Base-by-base conservation (phyloP, 2,888 invertebrate genomes). In the Tipula helvola region DNA sequence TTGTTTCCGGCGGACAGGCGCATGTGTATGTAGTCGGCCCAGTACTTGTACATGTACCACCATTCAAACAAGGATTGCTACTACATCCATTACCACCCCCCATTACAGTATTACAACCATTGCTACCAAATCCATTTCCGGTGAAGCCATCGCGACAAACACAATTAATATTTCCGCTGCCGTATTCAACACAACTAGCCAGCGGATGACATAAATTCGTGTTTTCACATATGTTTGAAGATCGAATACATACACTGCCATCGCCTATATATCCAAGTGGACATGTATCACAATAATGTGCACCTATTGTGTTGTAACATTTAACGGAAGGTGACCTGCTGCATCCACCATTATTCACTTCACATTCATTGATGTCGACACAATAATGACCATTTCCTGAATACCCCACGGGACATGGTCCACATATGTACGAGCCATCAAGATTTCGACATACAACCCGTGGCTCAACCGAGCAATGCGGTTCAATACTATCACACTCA, bases 231-330 rank as follows among this genome's bases (percentile, higher is more conserved):
- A 88, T 87, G 86, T 89, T 90, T 0, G 89, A 88, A 85, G 87
- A 88, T 10, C 91, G 89, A 52, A 88, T 88, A 90, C 98, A 98
- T 0, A 92, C 93, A 0, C 93, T 91, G 2, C 98, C 98, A 90
- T 98, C 95, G 0, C 98, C 98, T 88, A 93, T 92, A 91, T 96
- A 98, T 12, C 98, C 98, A 16, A 95, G 90, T 0, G 99, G 99
- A 91, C 99, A 99, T 0, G 94, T 90, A 0, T 96, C 97, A 90
- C 99, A 99, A 39, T 94, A 93, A 88, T 95, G 94, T 0, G 98
- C 97, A 5, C 99, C 99, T 88, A 94, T 92, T 0, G 96, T 97
- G 90, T 99, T 99, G 87, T 96, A 94, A 90, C 99, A 99, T 36
- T 95, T 92, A 0, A 98, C 98, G 89, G 93, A 91, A 0, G 98